Conservation (phyloP, 2,113 vertebrate species). For the Dolichallabes microphthalmus region DNA sequence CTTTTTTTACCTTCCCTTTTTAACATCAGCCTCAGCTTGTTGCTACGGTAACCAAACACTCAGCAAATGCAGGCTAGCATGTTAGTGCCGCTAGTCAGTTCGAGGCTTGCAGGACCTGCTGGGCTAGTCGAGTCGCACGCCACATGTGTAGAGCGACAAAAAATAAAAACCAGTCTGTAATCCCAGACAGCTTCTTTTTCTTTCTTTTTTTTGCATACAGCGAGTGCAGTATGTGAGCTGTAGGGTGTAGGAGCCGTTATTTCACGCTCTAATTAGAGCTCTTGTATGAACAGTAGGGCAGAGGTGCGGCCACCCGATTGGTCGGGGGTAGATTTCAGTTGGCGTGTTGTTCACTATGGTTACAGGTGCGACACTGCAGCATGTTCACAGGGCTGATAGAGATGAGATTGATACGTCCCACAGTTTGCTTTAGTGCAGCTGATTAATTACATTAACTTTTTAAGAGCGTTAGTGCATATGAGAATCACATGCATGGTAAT, state of each 20-base stretch:
- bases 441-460: not conserved
- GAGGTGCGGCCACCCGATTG: not conserved
- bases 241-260: not conserved
- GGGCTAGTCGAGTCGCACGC: not conserved
- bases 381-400: not conserved
- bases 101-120: conserved; percentile 7
- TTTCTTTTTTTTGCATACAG: not conserved
- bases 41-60: not conserved
- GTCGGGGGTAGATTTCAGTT: not conserved
- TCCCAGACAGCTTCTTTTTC: not conserved
- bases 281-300: not conserved
- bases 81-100: not conserved
- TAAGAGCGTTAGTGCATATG: not conserved
- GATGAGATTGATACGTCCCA: not conserved
- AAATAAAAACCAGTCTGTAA: not conserved
- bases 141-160: not conserved
- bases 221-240: not conserved
- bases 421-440: not conserved
- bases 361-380: not conserved
- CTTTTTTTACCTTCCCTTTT: not conserved
- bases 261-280: not conserved
- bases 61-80: not conserved
- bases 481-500: not conserved
- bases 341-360: not conserved
- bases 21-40: not conserved